phyloP scores from a whole-genome alignment of 2,113 vertebrate species.

The Tetrax tetrax region DNA sequence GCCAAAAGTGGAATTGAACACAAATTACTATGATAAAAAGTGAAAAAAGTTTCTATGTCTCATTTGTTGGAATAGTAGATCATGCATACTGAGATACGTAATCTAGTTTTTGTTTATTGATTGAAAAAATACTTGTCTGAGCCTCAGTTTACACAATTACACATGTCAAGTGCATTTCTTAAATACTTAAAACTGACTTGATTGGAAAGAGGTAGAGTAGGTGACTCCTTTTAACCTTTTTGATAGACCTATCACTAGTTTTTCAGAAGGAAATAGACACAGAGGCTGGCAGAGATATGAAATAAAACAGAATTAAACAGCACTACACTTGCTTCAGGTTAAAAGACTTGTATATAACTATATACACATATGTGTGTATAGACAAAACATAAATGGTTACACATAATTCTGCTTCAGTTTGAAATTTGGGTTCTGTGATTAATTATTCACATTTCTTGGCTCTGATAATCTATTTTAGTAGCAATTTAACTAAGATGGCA shows the following conservation, averaged over 20 bases:
- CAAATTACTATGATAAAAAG: not conserved
- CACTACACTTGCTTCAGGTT: not conserved
- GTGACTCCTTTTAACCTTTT: not conserved
- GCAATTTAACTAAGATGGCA: not conserved
- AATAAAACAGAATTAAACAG: not conserved
- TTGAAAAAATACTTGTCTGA: not conserved
- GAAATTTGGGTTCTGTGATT: not conserved
- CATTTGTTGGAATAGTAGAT: not conserved
- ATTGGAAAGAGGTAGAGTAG: not conserved
- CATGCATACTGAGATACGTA: not conserved
- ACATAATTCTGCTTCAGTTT: not conserved
- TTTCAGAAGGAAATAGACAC: not conserved
- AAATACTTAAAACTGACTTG: not conserved
- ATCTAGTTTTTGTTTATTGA: not conserved
- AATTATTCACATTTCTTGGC: not conserved
- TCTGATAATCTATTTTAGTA: not conserved
- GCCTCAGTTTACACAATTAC: not conserved
- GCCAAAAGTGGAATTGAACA: not conserved
- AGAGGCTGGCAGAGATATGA: not conserved
- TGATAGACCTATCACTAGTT: not conserved
- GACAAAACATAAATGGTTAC: not conserved
- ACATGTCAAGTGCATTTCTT: fast-evolving
- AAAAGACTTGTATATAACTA: not conserved
- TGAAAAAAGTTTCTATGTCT: not conserved
- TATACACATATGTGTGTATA: not conserved